These are phyloP conservation scores for Crocodylus rhombifer DNA, from an alignment of 2,797 vertebrate species.

Conservation along the genomic window DNA sequence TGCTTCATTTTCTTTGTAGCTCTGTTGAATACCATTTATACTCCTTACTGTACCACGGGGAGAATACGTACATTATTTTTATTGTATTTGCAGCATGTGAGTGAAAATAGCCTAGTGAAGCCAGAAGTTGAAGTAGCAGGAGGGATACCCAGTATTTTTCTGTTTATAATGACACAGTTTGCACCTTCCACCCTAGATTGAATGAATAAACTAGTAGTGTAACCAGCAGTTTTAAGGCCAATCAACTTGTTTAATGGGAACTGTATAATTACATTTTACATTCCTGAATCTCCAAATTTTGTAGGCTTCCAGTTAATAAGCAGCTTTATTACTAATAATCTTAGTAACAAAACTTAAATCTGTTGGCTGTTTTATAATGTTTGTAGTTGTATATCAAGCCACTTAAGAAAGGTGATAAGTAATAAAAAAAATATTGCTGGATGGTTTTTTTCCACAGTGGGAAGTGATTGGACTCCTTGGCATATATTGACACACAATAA, in stretches of 20 bases:
- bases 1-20: neutral
- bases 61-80: neutral
- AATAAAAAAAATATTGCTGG: neutral
- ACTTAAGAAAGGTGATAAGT: neutral
- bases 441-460: neutral
- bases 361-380: slow-evolving; percentile 22
- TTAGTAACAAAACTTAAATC: neutral
- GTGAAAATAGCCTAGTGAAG: neutral
- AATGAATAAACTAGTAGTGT: neutral
- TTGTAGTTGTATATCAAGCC: neutral
- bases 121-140: neutral
- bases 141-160: neutral
- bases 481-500: neutral
- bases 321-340: too few species aligned
- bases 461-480: neutral
- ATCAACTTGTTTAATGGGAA: neutral
- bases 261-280: neutral
- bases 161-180: neutral
- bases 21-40: neutral
- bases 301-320: neutral
- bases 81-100: neutral
- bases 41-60: neutral
- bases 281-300: neutral
- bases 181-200: neutral
- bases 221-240: neutral